A percentile compares a stretch with the other conserved stretches of the same genome.
Evolutionary conservation across 1,140 invertebrate species (phyloP).

Genomic region (Hycleus cichorii): DNA sequence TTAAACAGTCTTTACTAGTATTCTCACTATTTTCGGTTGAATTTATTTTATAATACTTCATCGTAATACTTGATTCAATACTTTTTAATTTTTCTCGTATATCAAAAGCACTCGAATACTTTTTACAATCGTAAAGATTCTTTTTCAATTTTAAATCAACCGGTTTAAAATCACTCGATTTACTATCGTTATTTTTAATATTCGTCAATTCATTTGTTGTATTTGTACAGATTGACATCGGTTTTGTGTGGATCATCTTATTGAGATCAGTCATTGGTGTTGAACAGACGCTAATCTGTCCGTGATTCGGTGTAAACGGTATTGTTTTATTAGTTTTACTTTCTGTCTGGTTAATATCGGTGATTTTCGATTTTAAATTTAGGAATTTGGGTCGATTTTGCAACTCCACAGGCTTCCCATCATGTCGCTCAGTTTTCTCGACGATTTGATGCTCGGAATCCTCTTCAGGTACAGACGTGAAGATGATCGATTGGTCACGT

Average conservation of each 20-base stretch:
- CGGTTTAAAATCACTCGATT: neutral
- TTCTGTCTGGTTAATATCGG: conserved; percentile 15
- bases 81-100: conserved; percentile 11
- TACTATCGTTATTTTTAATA: conserved; percentile 1
- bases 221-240: conserved; percentile 60
- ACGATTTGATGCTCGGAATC: conserved; percentile 43
- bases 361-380: conserved; percentile 41
- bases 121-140: conserved; percentile 19
- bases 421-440: conserved; percentile 29
- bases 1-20: neutral
- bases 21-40: neutral
- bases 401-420: conserved; percentile 11
- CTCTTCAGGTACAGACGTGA: conserved; percentile 70
- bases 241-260: conserved; percentile 59
- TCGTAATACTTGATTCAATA: conserved; percentile 8
- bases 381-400: conserved; percentile 40
- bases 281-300: conserved; percentile 62
- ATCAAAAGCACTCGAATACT: conserved; percentile 34
- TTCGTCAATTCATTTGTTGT: conserved; percentile 40
- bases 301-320: conserved; percentile 43
- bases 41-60: conserved; percentile 13
- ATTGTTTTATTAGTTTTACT: conserved; percentile 15
- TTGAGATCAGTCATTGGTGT: conserved; percentile 63
- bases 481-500: conserved; percentile 66
- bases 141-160: conserved; percentile 1